Conservation (phyloP, 2,113 vertebrate genomes). For the Prionailurus bengalensis region DNA sequence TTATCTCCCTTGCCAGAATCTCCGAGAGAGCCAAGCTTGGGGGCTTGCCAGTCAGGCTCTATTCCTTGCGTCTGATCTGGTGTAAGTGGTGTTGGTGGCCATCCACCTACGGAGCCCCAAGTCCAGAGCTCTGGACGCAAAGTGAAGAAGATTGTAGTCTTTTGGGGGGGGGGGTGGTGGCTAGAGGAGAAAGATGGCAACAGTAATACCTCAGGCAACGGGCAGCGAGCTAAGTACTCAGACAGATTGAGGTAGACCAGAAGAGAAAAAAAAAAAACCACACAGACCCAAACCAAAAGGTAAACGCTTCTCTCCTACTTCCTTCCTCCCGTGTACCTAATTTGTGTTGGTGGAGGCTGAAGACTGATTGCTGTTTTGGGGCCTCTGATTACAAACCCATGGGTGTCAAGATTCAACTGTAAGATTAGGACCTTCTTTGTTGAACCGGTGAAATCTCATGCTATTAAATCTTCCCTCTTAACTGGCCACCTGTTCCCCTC, state of each 20-base stretch:
- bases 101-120: neutral
- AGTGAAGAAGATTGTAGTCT: neutral
- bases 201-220: neutral
- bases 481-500: conserved; percentile 84
- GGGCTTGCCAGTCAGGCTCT: conserved; percentile 18
- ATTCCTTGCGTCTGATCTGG: neutral
- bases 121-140: neutral
- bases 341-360: conserved; percentile 80
- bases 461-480: conserved; percentile 85
- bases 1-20: conserved; percentile 77
- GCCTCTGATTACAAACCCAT: conserved; percentile 84
- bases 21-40: conserved; percentile 45
- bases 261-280: neutral
- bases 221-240: neutral
- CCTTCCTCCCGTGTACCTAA: conserved; percentile 80
- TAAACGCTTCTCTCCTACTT: conserved; percentile 41
- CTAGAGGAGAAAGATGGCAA: neutral
- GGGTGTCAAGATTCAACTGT: conserved; percentile 75
- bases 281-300: conserved; percentile 59
- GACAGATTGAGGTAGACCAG: conserved; percentile 66
- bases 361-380: conserved; percentile 84
- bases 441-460: conserved; percentile 80
- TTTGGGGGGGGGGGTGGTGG: too few species aligned
- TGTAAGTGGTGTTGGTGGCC: neutral
- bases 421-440: conserved; percentile 87